Evolutionary conservation across 2,888 invertebrate species (phyloP).

Genomic region (Didymodactylos carnosus): DNA sequence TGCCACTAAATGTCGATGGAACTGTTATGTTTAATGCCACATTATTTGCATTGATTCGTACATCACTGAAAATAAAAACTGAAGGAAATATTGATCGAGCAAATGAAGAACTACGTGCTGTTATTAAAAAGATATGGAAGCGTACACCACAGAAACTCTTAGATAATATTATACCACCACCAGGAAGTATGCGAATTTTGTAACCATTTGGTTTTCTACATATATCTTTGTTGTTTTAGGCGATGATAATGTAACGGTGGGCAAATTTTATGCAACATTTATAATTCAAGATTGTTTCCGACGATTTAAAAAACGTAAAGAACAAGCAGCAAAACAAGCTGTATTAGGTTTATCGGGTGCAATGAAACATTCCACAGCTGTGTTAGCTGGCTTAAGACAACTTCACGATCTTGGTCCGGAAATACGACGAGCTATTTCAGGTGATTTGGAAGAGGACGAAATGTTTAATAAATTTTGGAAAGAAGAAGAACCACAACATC

Average conservation of each 20-base stretch:
- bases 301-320: constrained; percentile 76
- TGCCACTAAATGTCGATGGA: constrained; percentile 95
- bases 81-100: constrained; percentile 55
- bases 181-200: constrained; percentile 46
- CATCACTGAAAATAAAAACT: constrained; percentile 82
- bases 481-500: constrained; percentile 88
- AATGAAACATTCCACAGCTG: constrained; percentile 12
- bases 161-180: constrained; percentile 94
- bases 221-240: constrained; percentile 44
- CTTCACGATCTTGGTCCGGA: constrained; percentile 96
- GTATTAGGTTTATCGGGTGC: constrained; percentile 9
- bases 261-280: constrained; percentile 99
- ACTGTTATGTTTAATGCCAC: constrained; percentile 97
- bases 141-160: constrained; percentile 76
- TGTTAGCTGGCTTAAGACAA: constrained; percentile 76
- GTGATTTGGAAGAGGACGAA: constrained; percentile 62
- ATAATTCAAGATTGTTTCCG: constrained; percentile 97
- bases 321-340: constrained; percentile 25
- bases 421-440: constrained; percentile 90
- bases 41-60: constrained; percentile 89
- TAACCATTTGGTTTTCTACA: background rate
- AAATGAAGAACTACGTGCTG: constrained; percentile 71
- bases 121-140: constrained; percentile 95
- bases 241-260: constrained; percentile 95
- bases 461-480: constrained; percentile 43